Evolutionary conservation across 1,140 invertebrate species (phyloP).

Genomic region (Drosophila aff.): DNA sequence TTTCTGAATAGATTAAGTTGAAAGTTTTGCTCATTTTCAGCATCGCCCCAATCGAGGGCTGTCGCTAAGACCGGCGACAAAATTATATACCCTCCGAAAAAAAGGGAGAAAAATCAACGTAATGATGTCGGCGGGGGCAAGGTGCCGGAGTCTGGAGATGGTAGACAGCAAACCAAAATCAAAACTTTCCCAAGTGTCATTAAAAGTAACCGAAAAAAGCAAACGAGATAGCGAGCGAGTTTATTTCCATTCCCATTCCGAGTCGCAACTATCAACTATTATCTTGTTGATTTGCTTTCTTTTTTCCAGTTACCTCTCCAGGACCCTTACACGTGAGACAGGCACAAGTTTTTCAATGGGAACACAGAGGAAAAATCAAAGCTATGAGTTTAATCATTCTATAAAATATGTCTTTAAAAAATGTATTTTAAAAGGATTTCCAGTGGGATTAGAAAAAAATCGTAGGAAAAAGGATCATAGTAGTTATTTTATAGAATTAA

Average conservation of each 20-base stretch:
- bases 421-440: neutral
- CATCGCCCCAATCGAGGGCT: constrained; percentile 68
- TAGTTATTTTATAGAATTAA: too few relatives aligned
- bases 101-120: constrained; percentile 63
- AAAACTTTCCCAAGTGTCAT: constrained; percentile 82
- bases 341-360: constrained; percentile 18
- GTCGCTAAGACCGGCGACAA: constrained; percentile 44
- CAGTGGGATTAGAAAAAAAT: too few relatives aligned
- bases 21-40: constrained; percentile 83
- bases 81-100: constrained; percentile 39
- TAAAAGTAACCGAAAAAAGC: constrained; percentile 70
- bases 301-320: constrained; percentile 24
- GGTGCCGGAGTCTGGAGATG: constrained; percentile 41
- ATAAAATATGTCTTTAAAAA: neutral
- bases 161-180: constrained; percentile 65
- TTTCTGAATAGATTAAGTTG: constrained; percentile 83
- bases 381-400: neutral
- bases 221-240: constrained; percentile 35
- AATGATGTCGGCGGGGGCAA: constrained; percentile 65
- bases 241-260: constrained; percentile 48
- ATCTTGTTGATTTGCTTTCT: constrained; percentile 65
- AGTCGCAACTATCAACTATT: constrained; percentile 58
- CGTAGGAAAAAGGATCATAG: too few relatives aligned
- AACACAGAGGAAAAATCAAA: constrained; percentile 2
- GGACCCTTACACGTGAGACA: constrained; percentile 18